Conservation (phyloP, 2,888 invertebrate genomes). For the Lampropteryx suffumata region DNA sequence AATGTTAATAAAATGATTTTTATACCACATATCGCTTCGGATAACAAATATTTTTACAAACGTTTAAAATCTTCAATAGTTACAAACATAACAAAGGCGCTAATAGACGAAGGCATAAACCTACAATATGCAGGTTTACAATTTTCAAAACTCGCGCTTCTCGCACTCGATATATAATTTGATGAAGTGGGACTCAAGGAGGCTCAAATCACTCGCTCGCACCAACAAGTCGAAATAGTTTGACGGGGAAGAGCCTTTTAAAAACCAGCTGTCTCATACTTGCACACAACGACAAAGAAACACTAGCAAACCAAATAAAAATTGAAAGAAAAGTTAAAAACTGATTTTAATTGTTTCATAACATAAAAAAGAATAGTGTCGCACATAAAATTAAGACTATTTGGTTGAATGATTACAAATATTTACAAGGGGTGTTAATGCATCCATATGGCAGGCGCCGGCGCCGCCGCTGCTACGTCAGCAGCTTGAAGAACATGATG, state of each 20-base stretch:
- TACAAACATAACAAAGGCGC: conserved; percentile 46
- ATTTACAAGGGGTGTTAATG: conserved; percentile 61
- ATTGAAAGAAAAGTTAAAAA: conserved; percentile 50
- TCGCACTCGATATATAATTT: conserved; percentile 56
- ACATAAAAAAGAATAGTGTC: conserved; percentile 55
- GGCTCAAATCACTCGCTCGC: conserved; percentile 65
- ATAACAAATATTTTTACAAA: conserved; percentile 32
- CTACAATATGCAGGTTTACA: conserved; percentile 77
- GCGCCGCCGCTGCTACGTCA: conserved; percentile 92
- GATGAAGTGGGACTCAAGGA: conserved; percentile 57
- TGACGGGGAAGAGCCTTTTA: conserved; percentile 57
- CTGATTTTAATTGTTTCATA: conserved; percentile 39
- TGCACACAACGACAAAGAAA: conserved; percentile 71
- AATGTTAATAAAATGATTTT: conserved; percentile 6
- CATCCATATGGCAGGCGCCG: conserved; percentile 53
- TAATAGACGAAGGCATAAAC: conserved; percentile 51
- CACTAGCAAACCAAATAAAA: conserved; percentile 75
- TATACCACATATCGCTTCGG: background rate
- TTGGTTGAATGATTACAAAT: conserved; percentile 60
- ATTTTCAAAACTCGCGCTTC: conserved; percentile 52
- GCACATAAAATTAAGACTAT: conserved; percentile 61
- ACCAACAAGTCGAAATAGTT: conserved; percentile 58
- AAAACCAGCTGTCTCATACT: conserved; percentile 54
- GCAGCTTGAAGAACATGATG: conserved; percentile 97
- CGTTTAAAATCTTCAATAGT: conserved; percentile 39